Evolutionary conservation across 2,888 invertebrate genomes (phyloP).

Genomic region (Siphlonurus alternatus): DNA sequence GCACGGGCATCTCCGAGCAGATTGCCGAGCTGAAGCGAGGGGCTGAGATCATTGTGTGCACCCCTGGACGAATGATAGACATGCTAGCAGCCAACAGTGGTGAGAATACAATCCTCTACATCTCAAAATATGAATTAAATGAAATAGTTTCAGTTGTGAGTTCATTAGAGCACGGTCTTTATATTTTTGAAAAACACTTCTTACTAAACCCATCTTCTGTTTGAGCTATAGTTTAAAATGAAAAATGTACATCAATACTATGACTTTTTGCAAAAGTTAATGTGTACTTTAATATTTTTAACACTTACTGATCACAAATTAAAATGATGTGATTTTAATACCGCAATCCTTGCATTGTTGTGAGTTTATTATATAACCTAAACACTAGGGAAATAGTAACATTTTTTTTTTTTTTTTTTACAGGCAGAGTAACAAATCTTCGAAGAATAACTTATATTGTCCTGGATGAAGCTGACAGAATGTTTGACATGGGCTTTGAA

Average conservation of each 20-base stretch:
- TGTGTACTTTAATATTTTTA: too few species aligned
- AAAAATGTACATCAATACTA: too few species aligned
- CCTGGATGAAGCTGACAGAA: conserved; percentile 95
- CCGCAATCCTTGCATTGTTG: neutral
- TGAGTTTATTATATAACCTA: neutral
- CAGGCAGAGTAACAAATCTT: conserved; percentile 81
- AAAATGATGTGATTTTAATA: neutral
- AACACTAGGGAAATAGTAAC: neutral
- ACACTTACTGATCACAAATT: too few species aligned
- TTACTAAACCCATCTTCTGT: too few species aligned
- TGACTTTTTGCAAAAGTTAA: too few species aligned
- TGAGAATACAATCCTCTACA: conserved; percentile 12
- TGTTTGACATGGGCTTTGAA: conserved; percentile 99
- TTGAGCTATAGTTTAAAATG: too few species aligned
- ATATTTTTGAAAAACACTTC: too few species aligned
- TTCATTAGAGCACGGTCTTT: too few species aligned
- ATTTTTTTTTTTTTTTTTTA: conserved; percentile 7
- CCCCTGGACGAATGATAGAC: conserved; percentile 99
- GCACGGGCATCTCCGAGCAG: conserved; percentile 90
- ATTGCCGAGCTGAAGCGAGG: conserved; percentile 94
- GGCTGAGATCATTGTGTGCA: conserved; percentile 96
- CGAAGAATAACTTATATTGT: conserved; percentile 95
- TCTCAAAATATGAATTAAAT: neutral
- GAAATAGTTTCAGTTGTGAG: too few species aligned
- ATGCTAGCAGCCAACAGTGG: conserved; percentile 98